Evolutionary conservation across 2,113 vertebrate genomes (phyloP), one percentile per base, ranked within the genome.

Genomic region (Nothobranchius furzeri): DNA sequence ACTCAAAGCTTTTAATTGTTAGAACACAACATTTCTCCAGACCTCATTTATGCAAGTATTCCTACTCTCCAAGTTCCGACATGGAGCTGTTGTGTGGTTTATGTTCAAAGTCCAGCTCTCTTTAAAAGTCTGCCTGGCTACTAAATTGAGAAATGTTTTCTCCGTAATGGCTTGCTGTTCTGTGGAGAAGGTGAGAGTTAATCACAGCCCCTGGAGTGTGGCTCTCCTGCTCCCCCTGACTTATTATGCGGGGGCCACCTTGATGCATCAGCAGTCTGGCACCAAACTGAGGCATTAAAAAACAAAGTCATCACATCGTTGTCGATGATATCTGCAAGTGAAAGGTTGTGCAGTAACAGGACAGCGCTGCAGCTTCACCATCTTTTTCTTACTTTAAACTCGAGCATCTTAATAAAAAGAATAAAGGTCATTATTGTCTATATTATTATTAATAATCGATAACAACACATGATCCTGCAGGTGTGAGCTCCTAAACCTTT

Each of bases 91-190:
- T 70, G 2, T 30, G 51, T 45, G 68, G 74, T 87, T 87, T 85
- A 68, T 78, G 47, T 87, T 91, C 40, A 70, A 73, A 24, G 15
- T 12, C 45, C 35, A 45, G 11, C 67, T 54, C 61, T 67, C 25
- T 61, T 55, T 69, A 52, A 73, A 40, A 75, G 70, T 48, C 47
- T 79, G 61, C 67, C 74, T 50, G 17, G 30, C 71, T 64, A 85
- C 73, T 72, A 73, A 87, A 89, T 85, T 73, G 77, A 79, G 79
- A 84, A 82, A 85, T 84, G 60, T 74, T 84, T 79, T 77, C 57
- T 64, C 76, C 62, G 67, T 82, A 83, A 85, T 82, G 77, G 73
- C 73, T 82, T 54, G 72, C 70, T 77, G 72, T 78, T 81, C 70
- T 75, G 79, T 60, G 59, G 53, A 78, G 75, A 47, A 81, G 80